Base-by-base conservation (phyloP, 1,140 invertebrate genomes). In the Phymorhynchus buccinoides region DNA sequence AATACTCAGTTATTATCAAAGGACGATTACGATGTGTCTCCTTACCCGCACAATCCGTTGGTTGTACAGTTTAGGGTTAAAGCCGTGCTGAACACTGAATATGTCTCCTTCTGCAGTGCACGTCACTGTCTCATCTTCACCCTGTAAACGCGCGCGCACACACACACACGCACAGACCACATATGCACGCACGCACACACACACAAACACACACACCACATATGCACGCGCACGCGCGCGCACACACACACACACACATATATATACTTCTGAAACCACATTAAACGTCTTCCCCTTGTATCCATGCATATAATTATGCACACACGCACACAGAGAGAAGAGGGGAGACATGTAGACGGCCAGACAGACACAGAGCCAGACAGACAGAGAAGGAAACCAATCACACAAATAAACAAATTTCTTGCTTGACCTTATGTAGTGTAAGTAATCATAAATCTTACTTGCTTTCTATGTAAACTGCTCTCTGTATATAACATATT, bases 81-180 rank as follows among this genome's bases (percentile, higher is more conserved):
- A 85, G 68, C 86, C 86, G 39, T 83, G 78, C 22, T 87, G 86
- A 14, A 87, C 81, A 16, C 80, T 73, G 32, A 85, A 27, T 22
- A 52, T 71, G 4, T 30, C 62, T 71, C 81, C 73, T 1, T 83
- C 42, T 9, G 73, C 80, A 30, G 84, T 85, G 52, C 86, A 87
- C 7, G 77, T 82, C 0, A 87, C 41, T 27, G 84, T 85, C 62
- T 85, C 84, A 41, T 87, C 86, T 78, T 83, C 80, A 27, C 86
- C 86, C 86, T 87, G 39, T 2, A 39, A 78, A 62, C 12, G 6
- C 56, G n/a, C 12, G 6, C 56, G n/a, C 12, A 2, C 12, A 62
- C 12, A 0, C 56, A 62, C 12, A 2, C 56, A 62, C 12, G 6
- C 22, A 62, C 12, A 2, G 18, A 27, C 56, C 56, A 62, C 56